phyloP scores from a whole-genome alignment of 2,797 vertebrate species.

The Danio jaintianensis region DNA sequence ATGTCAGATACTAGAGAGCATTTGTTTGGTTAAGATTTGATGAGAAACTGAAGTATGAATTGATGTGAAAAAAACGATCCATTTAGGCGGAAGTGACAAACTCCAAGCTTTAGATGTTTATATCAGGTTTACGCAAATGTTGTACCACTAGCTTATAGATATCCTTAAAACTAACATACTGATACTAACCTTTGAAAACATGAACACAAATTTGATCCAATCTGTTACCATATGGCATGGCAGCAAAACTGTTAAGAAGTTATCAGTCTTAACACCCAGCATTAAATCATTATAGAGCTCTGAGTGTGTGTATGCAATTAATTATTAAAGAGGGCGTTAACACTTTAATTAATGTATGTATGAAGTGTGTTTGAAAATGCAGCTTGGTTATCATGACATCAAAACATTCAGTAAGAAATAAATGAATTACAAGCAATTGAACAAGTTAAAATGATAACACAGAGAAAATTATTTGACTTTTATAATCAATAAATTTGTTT shows the following conservation, averaged over 20 bases:
- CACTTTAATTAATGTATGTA: background rate
- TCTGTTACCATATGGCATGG: background rate
- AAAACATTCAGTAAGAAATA: background rate
- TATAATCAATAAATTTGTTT: too few relatives aligned
- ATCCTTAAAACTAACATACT: too few relatives aligned
- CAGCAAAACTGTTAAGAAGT: background rate
- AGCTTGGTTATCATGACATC: background rate
- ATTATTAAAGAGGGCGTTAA: background rate
- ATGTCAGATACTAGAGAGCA: too few relatives aligned
- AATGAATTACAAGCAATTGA: background rate
- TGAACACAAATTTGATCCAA: background rate
- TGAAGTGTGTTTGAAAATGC: background rate
- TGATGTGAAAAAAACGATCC: too few relatives aligned
- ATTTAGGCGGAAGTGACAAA: too few relatives aligned
- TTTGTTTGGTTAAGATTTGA: too few relatives aligned
- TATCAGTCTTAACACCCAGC: background rate
- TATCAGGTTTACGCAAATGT: too few relatives aligned
- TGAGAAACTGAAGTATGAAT: too few relatives aligned
- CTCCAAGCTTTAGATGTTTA: too few relatives aligned
- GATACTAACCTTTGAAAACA: too few relatives aligned
- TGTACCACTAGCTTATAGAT: too few relatives aligned
- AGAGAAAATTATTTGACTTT: background rate
- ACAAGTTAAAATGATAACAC: background rate
- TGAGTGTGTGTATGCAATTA: constrained; percentile 2
- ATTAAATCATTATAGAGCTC: background rate